Evolutionary conservation across 2,797 vertebrate genomes (phyloP), one percentile per base, ranked within the genome.

Genomic region (Simalia tracyae): DNA sequence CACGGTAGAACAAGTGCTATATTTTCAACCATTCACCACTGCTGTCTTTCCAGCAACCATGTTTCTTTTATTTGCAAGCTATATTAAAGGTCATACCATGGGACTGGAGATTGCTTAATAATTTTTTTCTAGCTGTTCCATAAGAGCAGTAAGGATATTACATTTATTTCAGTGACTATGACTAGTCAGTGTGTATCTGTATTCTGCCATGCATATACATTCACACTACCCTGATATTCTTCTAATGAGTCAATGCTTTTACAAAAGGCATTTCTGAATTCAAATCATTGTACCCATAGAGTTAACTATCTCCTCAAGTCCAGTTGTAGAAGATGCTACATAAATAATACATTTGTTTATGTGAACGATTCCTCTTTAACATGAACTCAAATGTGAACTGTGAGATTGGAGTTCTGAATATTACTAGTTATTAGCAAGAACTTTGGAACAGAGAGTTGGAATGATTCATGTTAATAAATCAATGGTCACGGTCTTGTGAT

Each of bases 1-100:
- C 68, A 85, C 89, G 92, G 86, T 3, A 50, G 72, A 42, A 63
- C 59, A 87, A 46, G 60, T 46, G 26, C 36, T n/a, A 17, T 93
- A 63, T 81, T 92, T 91, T 59, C 92, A 92, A 68, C 60, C 68
- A 61, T 59, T 89, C 54, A 87, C 90, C 87, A 60, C 84, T 89
- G 26, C 26, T 90, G 89, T 86, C 26, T 1, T 61, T 56, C 24
- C 9, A 87, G 36, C 28, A 93, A 87, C 24, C 19, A 76, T 31
- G 28, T 87, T 24, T 22, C 87, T 90, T 90, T 61, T 88, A 66
- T 42, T 22, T 46, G 26, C 26, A n/a, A 72, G 42, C 46, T 85
- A 46, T 11, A 8, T 63, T 72, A 61, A 76, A 92, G 86, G n/a
- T 57, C 50, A 56, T 4, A 72, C 50, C 84, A 91, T 0, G 84